Conservation (phyloP, 2,888 invertebrate species). For the Hedya salicella region DNA sequence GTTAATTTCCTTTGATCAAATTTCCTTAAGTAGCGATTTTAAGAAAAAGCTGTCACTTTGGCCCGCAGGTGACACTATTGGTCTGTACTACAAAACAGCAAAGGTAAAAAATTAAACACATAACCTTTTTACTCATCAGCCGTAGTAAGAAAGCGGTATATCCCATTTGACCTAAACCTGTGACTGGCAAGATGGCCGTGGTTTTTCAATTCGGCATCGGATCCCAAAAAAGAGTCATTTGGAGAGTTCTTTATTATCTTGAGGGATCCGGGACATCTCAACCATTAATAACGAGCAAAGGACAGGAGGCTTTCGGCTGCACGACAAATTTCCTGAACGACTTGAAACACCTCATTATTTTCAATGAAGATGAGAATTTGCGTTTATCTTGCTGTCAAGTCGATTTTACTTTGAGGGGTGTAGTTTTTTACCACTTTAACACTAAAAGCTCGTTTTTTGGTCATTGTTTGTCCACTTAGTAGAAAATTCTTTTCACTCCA, state of each 20-base stretch:
- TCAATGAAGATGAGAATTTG: constrained; percentile 60
- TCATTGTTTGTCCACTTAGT: background rate
- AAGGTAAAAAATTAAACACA: no score
- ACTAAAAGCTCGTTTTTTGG: constrained; percentile 1
- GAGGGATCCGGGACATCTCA: constrained; percentile 55
- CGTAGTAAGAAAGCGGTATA: no score
- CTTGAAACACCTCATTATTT: constrained; percentile 66
- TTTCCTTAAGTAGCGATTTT: no score
- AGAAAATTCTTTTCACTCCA: background rate
- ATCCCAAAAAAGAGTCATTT: constrained; percentile 60
- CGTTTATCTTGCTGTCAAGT: constrained; percentile 55
- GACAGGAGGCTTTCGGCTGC: constrained; percentile 58
- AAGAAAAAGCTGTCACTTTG: no score
- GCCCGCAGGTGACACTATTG: no score
- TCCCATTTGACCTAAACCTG: constrained; percentile 38
- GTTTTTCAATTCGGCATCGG: constrained; percentile 52
- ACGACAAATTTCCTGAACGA: constrained; percentile 60
- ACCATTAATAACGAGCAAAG: constrained; percentile 65
- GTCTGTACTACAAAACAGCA: no score
- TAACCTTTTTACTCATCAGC: no score
- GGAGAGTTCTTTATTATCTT: constrained; percentile 65
- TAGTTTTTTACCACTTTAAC: constrained; percentile 30
- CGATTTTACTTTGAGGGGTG: constrained; percentile 32
- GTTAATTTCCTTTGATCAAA: no score
- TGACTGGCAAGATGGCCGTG: constrained; percentile 48